These are phyloP conservation scores for Epirrita christyi DNA, from an alignment of 2,888 invertebrate genomes.

Conservation along the genomic window DNA sequence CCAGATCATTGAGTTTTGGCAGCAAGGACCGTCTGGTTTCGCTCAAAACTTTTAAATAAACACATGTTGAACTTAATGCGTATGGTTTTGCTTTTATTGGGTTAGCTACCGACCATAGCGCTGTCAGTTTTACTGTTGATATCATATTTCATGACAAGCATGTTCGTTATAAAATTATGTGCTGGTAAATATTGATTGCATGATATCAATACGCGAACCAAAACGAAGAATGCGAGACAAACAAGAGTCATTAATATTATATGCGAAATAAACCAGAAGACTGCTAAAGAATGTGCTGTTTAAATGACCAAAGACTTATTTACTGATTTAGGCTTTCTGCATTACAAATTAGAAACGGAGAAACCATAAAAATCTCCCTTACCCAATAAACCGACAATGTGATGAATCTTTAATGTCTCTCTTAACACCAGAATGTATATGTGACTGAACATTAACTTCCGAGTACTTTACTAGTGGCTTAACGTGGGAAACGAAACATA, in stretches of 20 bases:
- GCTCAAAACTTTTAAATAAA: constrained; percentile 22
- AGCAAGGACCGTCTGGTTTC: constrained; percentile 13
- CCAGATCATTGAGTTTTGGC: constrained; percentile 28
- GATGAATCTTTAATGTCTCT: constrained; percentile 14
- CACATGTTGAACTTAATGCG: constrained; percentile 16
- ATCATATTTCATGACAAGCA: constrained; percentile 22
- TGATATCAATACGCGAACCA: constrained; percentile 7
- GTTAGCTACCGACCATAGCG: constrained; percentile 7
- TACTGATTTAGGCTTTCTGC: background rate
- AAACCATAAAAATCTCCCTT: constrained; percentile 6
- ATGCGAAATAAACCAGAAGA: background rate
- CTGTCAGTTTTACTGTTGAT: constrained; percentile 14
- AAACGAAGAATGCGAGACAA: background rate
- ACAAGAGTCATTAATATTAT: background rate
- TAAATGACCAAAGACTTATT: background rate
- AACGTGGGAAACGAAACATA: constrained; percentile 38
- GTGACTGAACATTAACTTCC: constrained; percentile 23
- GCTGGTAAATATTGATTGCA: constrained; percentile 9
- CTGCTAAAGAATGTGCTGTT: background rate
- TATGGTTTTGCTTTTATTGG: constrained; percentile 18
- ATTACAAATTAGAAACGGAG: constrained; percentile 3
- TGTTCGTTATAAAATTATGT: constrained; percentile 11
- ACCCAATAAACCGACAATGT: background rate
- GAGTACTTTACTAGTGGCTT: constrained; percentile 31
- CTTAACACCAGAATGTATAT: constrained; percentile 25